Percentiles rank a stretch among this genome's conserved stretches.
Conservation (phyloP, 2,888 invertebrate genomes). For the Drosophila vallismaia region DNA sequence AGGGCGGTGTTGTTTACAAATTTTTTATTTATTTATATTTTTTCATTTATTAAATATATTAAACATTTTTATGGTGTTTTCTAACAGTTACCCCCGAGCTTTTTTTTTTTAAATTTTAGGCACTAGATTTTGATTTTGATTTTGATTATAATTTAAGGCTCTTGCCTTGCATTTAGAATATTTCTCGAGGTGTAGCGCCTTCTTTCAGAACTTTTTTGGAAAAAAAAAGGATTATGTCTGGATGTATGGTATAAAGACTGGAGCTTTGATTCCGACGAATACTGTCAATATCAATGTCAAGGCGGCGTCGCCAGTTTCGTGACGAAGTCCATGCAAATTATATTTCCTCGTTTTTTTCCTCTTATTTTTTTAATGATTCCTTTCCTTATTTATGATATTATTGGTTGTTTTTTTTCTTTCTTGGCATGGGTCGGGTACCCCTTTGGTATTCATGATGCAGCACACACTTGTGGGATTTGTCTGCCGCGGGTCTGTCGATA, state of each 20-base stretch:
- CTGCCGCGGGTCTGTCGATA: conserved; percentile 16
- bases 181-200: not conserved
- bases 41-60: too few relatives aligned
- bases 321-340: conserved; percentile 47
- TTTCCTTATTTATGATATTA: not conserved
- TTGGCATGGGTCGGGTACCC: not conserved
- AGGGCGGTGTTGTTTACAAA: too few relatives aligned
- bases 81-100: too few relatives aligned
- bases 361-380: not conserved
- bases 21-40: too few relatives aligned
- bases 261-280: conserved; percentile 1
- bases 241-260: not conserved
- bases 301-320: conserved; percentile 28
- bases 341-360: not conserved
- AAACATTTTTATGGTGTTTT: too few relatives aligned
- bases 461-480: conserved; percentile 76
- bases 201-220: not conserved
- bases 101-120: too few relatives aligned
- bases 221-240: not conserved
- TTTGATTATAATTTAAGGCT: too few relatives aligned
- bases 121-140: too few relatives aligned
- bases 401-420: not conserved
- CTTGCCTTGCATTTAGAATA: not conserved
- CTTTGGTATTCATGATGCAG: conserved; percentile 69
- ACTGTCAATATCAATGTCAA: conserved; percentile 37